Evolutionary conservation across 2,888 invertebrate genomes (phyloP).

Genomic region (Drosophila aldrichi): DNA sequence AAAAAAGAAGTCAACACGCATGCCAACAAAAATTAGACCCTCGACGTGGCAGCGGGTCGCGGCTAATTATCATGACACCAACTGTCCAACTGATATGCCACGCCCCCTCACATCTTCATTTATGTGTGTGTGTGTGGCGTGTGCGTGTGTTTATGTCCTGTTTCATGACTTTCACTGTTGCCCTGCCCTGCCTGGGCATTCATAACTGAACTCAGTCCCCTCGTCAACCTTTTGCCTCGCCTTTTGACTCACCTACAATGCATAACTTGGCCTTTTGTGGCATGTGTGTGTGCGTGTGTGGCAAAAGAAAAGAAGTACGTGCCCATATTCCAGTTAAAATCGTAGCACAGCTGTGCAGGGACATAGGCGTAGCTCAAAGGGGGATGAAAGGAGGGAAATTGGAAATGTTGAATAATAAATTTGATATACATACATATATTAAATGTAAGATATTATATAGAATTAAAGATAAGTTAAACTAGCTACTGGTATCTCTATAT

Average conservation of each 20-base stretch:
- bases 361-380: conserved; percentile 46
- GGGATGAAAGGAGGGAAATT: background rate
- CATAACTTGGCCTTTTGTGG: conserved; percentile 72
- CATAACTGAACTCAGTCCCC: conserved; percentile 8
- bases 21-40: conserved; percentile 61
- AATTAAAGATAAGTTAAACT: no score
- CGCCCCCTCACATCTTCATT: conserved; percentile 55
- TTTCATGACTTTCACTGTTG: conserved; percentile 69
- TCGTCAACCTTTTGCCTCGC: conserved; percentile 38
- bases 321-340: conserved; percentile 73
- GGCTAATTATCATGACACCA: conserved; percentile 80
- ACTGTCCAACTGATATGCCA: conserved; percentile 69
- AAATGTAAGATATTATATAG: no score
- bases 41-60: conserved; percentile 33
- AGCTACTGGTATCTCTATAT: no score
- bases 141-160: conserved; percentile 40
- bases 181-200: conserved; percentile 14
- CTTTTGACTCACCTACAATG: conserved; percentile 66
- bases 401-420: no score
- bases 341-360: conserved; percentile 59
- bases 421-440: no score
- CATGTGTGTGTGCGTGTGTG: conserved; percentile 69
- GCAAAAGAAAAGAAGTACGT: conserved; percentile 65
- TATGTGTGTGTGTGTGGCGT: conserved; percentile 20
- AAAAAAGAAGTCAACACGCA: conserved; percentile 70